These are phyloP conservation scores for Pammene aurita DNA, from an alignment of 2,888 invertebrate species.

Conservation along the genomic window DNA sequence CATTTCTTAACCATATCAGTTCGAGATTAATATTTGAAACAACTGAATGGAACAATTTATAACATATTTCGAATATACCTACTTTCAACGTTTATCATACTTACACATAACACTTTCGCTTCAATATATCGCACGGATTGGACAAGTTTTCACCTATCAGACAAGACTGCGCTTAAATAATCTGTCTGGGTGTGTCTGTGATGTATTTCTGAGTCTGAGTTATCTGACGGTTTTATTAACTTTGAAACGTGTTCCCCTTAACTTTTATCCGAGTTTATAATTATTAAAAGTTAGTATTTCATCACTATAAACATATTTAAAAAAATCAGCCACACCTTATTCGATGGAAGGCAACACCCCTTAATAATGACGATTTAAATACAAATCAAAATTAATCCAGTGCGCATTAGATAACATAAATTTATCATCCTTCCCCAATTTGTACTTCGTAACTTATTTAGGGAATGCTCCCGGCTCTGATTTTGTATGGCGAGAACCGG, in stretches of 20 bases:
- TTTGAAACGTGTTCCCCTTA: neutral
- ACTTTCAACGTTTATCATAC: conserved; percentile 7
- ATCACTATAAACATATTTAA: too few species aligned
- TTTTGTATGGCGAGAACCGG: too few species aligned
- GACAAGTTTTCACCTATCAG: neutral
- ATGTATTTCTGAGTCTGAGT: neutral
- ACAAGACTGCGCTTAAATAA: conserved; percentile 5
- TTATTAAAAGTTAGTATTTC: neutral
- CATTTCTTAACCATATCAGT: conserved; percentile 18
- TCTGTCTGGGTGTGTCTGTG: conserved; percentile 4
- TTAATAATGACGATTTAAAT: too few species aligned
- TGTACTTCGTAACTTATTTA: too few species aligned
- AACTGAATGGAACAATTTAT: conserved; percentile 6
- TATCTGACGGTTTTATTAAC: conserved; percentile 1
- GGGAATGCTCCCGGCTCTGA: too few species aligned
- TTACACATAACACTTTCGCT: neutral
- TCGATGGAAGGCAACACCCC: too few species aligned
- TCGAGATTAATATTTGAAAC: conserved; percentile 12
- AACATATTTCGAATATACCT: conserved; percentile 2
- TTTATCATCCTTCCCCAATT: too few species aligned
- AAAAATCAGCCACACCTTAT: too few species aligned
- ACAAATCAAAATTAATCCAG: too few species aligned
- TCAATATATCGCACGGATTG: neutral
- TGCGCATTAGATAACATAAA: too few species aligned
- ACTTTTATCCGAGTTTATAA: neutral